A percentile compares a stretch with the other conserved stretches of the same genome.
phyloP scores from a whole-genome alignment of 2,797 vertebrate species.

The Tadarida brasiliensis region DNA sequence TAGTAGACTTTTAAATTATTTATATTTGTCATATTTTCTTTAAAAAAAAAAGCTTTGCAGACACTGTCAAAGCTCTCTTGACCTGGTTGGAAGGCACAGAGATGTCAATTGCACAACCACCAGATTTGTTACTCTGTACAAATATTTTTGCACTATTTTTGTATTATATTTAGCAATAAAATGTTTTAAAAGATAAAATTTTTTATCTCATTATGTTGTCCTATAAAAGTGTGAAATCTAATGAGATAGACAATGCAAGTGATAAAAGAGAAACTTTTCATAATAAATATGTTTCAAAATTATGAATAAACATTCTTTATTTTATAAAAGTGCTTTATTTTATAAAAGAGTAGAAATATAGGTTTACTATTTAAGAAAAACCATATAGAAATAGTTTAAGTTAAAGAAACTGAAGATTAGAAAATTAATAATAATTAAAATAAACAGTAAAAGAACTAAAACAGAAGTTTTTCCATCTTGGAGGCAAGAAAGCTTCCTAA shows the following conservation, averaged over 20 bases:
- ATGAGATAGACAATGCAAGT: not conserved
- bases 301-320: not conserved
- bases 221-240: not conserved
- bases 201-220: not conserved
- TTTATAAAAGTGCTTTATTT: constrained; percentile 15
- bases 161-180: not conserved
- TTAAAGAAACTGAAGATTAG: not conserved
- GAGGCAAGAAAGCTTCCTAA: not conserved
- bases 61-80: not conserved
- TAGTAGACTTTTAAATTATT: not conserved
- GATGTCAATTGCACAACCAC: not conserved
- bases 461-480: not conserved
- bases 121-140: not conserved
- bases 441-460: not conserved
- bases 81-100: not conserved
- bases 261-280: constrained; percentile 1
- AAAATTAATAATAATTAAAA: constrained; percentile 14
- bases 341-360: not conserved
- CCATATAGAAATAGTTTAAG: not conserved
- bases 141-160: not conserved
- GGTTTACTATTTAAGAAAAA: not conserved
- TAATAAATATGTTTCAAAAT: not conserved
- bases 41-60: not conserved
- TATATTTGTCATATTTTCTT: constrained; percentile 26
- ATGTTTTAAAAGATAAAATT: not conserved